Base-by-base conservation (phyloP, 2,888 invertebrate species). In the Phortica okadai region DNA sequence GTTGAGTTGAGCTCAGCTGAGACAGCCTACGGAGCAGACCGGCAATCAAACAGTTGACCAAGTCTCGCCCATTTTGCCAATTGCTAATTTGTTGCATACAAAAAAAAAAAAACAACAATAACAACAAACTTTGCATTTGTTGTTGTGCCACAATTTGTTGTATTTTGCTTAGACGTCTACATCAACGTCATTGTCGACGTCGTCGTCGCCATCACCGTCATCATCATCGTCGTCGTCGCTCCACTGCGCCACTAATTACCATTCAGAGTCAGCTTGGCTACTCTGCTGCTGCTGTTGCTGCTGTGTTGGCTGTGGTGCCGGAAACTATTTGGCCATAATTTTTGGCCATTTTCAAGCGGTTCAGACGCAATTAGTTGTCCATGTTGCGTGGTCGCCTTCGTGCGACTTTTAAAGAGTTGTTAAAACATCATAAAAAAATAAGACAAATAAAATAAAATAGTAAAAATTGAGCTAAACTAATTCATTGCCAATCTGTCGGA, bases 321-420 rank as follows among this genome's bases (percentile, higher is more conserved):
- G 85, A 85, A 85, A 85, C 82, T 82, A 86, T 84, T 87, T 86
- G 80, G 81, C 85, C 88, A 87, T 86, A 87, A 82, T 85, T 79
- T 86, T 85, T 85, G 87, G 83, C 82, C 84, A 82, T 83, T 83
- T 76, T 66, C 69, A 69, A 45, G 16, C 21, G 62, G 25, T 10
- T 21, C 62, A 62, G 10, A 1, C 10, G n/a, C 62, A 62, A 25
- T 62, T 62, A 25, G 16, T 21, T 25, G 62, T 21, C 6, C 25
- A 33, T 14, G 11, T 64, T 64, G 64, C 64, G 14, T 64, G 41
- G 33, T 14, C 7, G 41, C 11, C 21, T 21, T 8, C 5, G 59
- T 14, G 8, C 21, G 16, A 21, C 6, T 21, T 21, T 59, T 21
- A 14, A 21, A 25, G 16, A 10, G 59, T 25, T 59, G 59, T 16